Evolutionary conservation across 2,113 vertebrate genomes (phyloP).

Genomic region (Corynorhinus townsendii): DNA sequence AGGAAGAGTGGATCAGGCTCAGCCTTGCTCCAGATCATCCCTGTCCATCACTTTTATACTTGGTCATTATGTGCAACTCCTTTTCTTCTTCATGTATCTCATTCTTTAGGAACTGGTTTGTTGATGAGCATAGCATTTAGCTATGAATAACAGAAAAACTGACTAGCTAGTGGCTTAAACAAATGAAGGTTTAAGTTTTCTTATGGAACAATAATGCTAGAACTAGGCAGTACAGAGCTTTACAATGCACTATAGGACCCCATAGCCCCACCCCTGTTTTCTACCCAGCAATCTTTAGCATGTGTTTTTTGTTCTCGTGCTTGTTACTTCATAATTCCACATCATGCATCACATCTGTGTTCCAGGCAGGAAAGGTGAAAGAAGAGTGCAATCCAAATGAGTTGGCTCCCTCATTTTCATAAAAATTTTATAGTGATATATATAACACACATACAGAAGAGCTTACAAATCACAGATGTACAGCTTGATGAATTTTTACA

Average conservation of each 20-base stretch:
- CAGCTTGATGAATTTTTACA: slow-evolving; percentile 3
- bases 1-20: not conserved
- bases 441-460: not conserved
- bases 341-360: not conserved
- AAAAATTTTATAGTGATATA: not conserved
- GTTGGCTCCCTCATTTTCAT: not conserved
- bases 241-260: not conserved
- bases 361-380: slow-evolving; percentile 28
- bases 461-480: not conserved
- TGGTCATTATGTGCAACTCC: not conserved
- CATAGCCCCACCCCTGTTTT: not conserved
- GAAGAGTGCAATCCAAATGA: not conserved
- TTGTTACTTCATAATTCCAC: slow-evolving; percentile 20
- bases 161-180: not conserved
- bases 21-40: not conserved
- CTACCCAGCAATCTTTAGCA: not conserved
- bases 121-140: not conserved
- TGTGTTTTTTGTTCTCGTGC: slow-evolving; percentile 25
- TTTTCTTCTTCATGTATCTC: not conserved
- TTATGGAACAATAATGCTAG: not conserved
- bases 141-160: slow-evolving; percentile 19
- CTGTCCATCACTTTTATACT: not conserved
- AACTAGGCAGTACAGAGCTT: not conserved
- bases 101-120: not conserved
- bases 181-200: not conserved